A percentile compares a stretch with the other conserved stretches of the same genome.
Evolutionary conservation across 2,888 invertebrate species (phyloP).

Genomic region (Cataglyphis livida): DNA sequence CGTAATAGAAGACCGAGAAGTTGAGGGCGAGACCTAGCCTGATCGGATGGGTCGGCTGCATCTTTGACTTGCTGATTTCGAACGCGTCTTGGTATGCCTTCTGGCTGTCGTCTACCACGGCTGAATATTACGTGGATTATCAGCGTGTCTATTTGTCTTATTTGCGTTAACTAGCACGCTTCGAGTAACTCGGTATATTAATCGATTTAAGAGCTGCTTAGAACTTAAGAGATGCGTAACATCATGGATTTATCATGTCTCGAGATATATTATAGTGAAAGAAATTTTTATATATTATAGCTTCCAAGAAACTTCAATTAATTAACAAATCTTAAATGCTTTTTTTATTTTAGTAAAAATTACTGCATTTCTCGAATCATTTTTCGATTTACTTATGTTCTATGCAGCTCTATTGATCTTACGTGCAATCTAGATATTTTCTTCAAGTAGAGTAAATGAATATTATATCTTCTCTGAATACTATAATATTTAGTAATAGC

Average conservation of each 20-base stretch:
- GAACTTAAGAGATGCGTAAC: background rate
- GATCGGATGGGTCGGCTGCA: slow-evolving; percentile 99
- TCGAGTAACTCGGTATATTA: slow-evolving; percentile 9
- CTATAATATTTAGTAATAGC: slow-evolving; percentile 7
- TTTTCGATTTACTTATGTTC: background rate
- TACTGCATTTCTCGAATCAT: background rate
- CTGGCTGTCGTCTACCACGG: slow-evolving; percentile 98
- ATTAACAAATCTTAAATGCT: background rate
- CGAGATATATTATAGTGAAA: background rate
- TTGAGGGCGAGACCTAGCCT: slow-evolving; percentile 98
- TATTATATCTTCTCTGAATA: slow-evolving; percentile 3
- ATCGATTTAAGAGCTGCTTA: slow-evolving; percentile 27
- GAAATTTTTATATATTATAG: background rate
- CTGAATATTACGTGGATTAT: slow-evolving; percentile 86
- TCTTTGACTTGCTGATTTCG: slow-evolving; percentile 98
- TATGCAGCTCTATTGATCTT: slow-evolving; percentile 29
- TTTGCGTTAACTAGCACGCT: slow-evolving; percentile 44
- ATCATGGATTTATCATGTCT: background rate
- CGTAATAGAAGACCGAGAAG: slow-evolving; percentile 93
- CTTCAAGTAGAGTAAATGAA: background rate
- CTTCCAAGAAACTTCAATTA: background rate
- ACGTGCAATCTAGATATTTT: background rate
- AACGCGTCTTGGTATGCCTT: slow-evolving; percentile 98
- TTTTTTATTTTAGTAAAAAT: background rate
- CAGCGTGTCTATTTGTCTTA: slow-evolving; percentile 34